Evolutionary conservation across 2,888 invertebrate species (phyloP).

Genomic region (Nezara viridula): DNA sequence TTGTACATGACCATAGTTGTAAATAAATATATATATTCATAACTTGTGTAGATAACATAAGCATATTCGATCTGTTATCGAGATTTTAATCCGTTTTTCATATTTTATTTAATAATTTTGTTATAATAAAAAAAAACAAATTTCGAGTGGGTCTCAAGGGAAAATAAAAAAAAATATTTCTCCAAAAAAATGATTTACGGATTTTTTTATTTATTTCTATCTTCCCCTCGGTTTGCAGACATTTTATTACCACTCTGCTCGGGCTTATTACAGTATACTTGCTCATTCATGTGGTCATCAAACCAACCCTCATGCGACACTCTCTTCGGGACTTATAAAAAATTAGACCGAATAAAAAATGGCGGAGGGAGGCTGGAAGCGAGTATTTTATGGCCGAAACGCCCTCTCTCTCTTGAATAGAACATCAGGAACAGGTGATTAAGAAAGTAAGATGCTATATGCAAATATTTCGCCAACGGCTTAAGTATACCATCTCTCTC

Average conservation of each 20-base stretch:
- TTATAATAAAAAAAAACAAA: background rate
- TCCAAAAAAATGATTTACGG: constrained; percentile 42
- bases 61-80: too few species aligned
- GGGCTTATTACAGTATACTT: constrained; percentile 6
- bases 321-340: constrained; percentile 50
- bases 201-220: constrained; percentile 18
- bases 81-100: too few species aligned
- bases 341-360: constrained; percentile 50
- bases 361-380: background rate
- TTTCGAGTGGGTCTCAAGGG: background rate
- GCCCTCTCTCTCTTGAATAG: constrained; percentile 42
- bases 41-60: too few species aligned
- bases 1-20: too few species aligned
- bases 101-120: background rate
- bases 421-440: constrained; percentile 42
- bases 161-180: background rate
- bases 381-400: constrained; percentile 15
- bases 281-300: constrained; percentile 54
- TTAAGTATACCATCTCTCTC: background rate
- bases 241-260: constrained; percentile 21
- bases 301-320: constrained; percentile 55
- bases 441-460: constrained; percentile 35
- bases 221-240: background rate
- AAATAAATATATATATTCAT: too few species aligned
- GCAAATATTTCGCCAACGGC: background rate